Evolutionary conservation across 2,113 vertebrate genomes (phyloP).

Genomic region (Candoia aspera): DNA sequence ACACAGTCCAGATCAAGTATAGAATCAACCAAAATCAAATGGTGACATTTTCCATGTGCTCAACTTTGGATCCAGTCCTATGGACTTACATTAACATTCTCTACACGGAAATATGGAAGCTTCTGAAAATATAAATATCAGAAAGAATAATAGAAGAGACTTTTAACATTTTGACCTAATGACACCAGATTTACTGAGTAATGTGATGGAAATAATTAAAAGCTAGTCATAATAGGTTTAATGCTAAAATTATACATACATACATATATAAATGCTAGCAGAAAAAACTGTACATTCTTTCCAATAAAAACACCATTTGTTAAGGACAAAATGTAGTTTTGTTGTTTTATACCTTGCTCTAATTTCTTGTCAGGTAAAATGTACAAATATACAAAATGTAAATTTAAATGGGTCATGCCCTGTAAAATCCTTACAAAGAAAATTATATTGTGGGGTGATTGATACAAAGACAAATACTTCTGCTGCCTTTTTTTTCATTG

Average conservation of each 20-base stretch:
- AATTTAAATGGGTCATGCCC: constrained; percentile 46
- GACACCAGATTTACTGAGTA: constrained; percentile 31
- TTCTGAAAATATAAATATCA: constrained; percentile 34
- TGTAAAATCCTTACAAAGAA: constrained; percentile 35
- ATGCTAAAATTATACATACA: constrained; percentile 13
- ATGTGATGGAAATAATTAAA: constrained; percentile 31
- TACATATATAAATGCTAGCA: not conserved
- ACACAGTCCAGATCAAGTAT: not conserved
- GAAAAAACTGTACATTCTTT: constrained; percentile 30
- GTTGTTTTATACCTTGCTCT: constrained; percentile 20
- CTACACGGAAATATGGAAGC: constrained; percentile 10
- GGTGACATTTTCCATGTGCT: not conserved
- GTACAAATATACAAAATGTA: constrained; percentile 40
- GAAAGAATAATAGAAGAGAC: constrained; percentile 18
- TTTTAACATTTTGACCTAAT: constrained; percentile 21
- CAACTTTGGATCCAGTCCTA: not conserved
- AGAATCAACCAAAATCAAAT: not conserved
- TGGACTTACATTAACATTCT: not conserved
- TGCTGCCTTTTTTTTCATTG: not conserved
- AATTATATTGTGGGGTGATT: constrained; percentile 27
- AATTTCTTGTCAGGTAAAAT: constrained; percentile 25
- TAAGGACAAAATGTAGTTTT: constrained; percentile 16
- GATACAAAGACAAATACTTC: constrained; percentile 9
- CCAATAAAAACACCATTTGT: constrained; percentile 10
- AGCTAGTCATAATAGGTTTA: not conserved